Evolutionary conservation across 2,113 vertebrate genomes (phyloP).

Genomic region (Prolemur simus): DNA sequence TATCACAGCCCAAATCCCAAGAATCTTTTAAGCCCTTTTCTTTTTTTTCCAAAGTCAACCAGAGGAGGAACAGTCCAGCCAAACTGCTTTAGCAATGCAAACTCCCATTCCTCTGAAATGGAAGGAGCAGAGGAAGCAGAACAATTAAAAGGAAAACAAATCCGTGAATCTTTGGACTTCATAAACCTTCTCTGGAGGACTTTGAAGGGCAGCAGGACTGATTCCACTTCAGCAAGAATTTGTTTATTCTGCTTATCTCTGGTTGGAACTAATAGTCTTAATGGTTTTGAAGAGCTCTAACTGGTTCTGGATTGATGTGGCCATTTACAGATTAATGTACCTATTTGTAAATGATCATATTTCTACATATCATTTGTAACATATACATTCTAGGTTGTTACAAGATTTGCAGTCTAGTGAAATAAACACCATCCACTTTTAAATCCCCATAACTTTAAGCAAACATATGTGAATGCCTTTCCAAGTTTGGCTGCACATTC

Average conservation of each 20-base stretch:
- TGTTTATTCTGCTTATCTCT: constrained; percentile 76
- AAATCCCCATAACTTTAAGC: constrained; percentile 7
- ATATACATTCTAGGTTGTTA: constrained; percentile 55
- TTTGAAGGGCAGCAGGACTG: constrained; percentile 33
- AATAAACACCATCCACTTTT: constrained; percentile 49
- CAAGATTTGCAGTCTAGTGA: constrained; percentile 39
- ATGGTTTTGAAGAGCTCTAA: constrained; percentile 55
- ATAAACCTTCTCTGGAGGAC: background rate
- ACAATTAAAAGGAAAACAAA: constrained; percentile 23
- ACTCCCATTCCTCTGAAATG: constrained; percentile 21
- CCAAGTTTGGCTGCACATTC: background rate
- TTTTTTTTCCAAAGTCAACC: background rate
- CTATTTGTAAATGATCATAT: constrained; percentile 65
- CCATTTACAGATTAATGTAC: constrained; percentile 52
- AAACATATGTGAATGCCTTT: constrained; percentile 47
- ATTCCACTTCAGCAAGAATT: constrained; percentile 39
- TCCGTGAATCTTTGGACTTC: constrained; percentile 26
- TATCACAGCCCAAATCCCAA: constrained; percentile 17
- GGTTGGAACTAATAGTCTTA: constrained; percentile 67
- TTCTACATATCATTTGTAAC: constrained; percentile 36
- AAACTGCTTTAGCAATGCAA: background rate
- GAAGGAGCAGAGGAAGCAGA: constrained; percentile 38
- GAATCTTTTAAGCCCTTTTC: background rate
- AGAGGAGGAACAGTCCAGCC: background rate
- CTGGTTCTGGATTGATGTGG: background rate